These are phyloP conservation scores for Neodon shergylaensis DNA, from an alignment of 2,113 vertebrate species.

Conservation along the genomic window DNA sequence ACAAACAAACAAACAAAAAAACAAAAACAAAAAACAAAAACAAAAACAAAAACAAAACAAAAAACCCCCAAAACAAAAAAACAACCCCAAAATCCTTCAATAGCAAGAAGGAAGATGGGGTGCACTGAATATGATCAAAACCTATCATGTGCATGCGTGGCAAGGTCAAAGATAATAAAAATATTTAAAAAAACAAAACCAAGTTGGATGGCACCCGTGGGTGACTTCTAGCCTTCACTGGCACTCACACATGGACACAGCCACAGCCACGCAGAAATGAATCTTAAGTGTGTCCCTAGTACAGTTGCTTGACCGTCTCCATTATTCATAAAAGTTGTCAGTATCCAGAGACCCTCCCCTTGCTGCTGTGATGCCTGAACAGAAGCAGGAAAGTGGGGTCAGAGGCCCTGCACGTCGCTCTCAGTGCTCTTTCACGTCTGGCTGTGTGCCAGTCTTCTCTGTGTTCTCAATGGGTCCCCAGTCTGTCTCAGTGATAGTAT, in stretches of 20 bases:
- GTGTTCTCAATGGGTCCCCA: not conserved
- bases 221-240: not conserved
- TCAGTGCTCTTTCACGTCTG: fast-evolving
- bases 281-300: not conserved
- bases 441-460: too few relatives aligned
- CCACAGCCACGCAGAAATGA: not conserved
- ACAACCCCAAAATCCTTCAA: not conserved
- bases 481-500: not conserved
- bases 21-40: too few relatives aligned
- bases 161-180: not conserved
- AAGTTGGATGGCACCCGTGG: not conserved
- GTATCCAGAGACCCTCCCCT: not conserved
- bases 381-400: not conserved
- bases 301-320: not conserved
- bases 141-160: not conserved
- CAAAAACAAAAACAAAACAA: not conserved
- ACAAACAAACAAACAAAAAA: not conserved
- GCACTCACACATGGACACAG: not conserved
- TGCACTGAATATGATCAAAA: not conserved
- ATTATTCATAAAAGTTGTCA: not conserved
- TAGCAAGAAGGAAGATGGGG: not conserved
- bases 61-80: not conserved
- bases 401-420: not conserved
- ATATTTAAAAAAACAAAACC: not conserved
- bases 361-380: not conserved